Evolutionary conservation across 2,113 vertebrate genomes (phyloP), one percentile per base, ranked within the genome.

Genomic region (Synodontis membranacea): DNA sequence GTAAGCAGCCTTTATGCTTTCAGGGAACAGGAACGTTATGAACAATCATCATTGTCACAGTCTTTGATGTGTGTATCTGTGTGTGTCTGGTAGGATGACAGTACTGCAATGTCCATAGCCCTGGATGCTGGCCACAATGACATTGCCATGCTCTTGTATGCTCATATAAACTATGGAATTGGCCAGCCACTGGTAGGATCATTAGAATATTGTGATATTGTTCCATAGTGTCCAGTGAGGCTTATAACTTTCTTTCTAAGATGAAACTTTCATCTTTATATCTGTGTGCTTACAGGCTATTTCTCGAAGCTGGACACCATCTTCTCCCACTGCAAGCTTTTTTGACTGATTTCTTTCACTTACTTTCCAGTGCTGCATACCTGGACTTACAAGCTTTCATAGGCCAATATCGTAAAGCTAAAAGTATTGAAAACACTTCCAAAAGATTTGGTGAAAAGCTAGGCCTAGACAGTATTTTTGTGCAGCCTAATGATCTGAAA

Each of bases 121-220:
- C 93, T 99, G 91, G 97, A 99, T 89, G 97, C 97, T 2, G 97
- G 97, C 86, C 98, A 99, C 91, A 97, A 96, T 84, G 97, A 99
- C 90, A 99, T 99, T 9, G 98, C 97, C 0, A 95, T 98, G 93
- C 97, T 99, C 56, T 96, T 99, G 37, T 99, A 99, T 1, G 97
- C 97, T 31, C 97, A 97, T 0, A 94, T 97, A 78, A 99, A 99
- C 95, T 99, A 97, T 83, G 97, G 96, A 72, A 98, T 95, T 95
- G 93, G 95, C 74, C 96, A 93, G 64, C 92, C 95, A 48, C 96
- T 94, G 93, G 97, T 99, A 89, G 90, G 96, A 95, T 17, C 5
- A 4, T 50, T 28, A 1, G 15, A 44, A 42, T 31, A 37, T 62
- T 83, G 21, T 39, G 23, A 84, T 72, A 72, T 23, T 81, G 44